Conservation (phyloP, 1,140 invertebrate species). For the Tetragonula clypearis region DNA sequence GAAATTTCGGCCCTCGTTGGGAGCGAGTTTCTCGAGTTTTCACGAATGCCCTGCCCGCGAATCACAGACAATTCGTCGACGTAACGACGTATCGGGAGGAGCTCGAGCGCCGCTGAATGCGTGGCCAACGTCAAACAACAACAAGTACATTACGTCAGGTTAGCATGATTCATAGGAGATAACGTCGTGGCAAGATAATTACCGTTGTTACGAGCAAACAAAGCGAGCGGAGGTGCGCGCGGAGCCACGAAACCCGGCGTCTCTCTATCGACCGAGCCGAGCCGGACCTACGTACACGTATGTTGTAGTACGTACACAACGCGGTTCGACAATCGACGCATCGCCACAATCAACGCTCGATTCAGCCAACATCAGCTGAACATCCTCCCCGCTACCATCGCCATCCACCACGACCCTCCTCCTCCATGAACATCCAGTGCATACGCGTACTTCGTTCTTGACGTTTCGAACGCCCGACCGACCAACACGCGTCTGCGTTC, state of each 20-base stretch:
- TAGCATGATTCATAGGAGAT: conserved; percentile 66
- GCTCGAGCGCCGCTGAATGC: conserved; percentile 29
- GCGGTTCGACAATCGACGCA: conserved; percentile 36
- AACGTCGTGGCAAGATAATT: conserved; percentile 64
- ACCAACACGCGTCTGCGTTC: neutral
- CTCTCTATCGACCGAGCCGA: conserved; percentile 50
- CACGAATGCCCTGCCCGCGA: conserved; percentile 14
- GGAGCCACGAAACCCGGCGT: conserved; percentile 18
- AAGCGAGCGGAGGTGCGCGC: conserved; percentile 46
- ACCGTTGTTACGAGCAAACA: conserved; percentile 63
- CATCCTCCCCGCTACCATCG: no score
- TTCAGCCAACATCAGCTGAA: conserved; percentile 1
- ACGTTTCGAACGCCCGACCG: neutral
- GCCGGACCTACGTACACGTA: neutral
- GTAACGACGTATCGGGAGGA: neutral
- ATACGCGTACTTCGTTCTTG: neutral
- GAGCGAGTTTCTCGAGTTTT: no score
- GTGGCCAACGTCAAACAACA: conserved; percentile 59
- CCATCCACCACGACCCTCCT: no score
- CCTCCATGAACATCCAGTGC: neutral
- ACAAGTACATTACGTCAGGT: conserved; percentile 58
- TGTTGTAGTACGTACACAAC: neutral
- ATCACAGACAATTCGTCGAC: conserved; percentile 51
- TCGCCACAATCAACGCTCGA: conserved; percentile 39
- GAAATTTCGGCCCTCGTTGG: no score